Conservation (phyloP, 1,140 invertebrate species). For the Drosophila tani region DNA sequence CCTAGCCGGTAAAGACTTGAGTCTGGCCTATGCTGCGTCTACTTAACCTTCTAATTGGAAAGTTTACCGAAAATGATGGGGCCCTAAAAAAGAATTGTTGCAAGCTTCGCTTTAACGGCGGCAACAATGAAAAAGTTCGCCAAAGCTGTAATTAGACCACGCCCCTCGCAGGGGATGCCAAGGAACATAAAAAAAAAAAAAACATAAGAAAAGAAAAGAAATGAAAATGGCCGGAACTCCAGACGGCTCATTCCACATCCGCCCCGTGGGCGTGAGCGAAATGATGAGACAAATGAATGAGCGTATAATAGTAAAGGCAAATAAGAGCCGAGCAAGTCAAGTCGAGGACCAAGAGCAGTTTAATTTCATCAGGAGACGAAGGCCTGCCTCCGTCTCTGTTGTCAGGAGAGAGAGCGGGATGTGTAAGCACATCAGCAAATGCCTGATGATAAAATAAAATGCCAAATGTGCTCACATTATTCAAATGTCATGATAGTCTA, state of each 20-base stretch:
- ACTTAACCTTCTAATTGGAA: constrained; percentile 72
- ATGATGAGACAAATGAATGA: constrained; percentile 70
- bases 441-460: constrained; percentile 82
- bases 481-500: constrained; percentile 80
- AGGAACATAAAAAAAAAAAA: constrained; percentile 2
- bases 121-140: constrained; percentile 64
- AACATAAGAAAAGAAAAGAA: constrained; percentile 5
- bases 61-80: constrained; percentile 58
- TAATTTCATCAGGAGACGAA: constrained; percentile 70
- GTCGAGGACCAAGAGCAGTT: constrained; percentile 57
- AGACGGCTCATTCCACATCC: constrained; percentile 24
- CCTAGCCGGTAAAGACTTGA: constrained; percentile 6
- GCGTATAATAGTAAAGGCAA: constrained; percentile 73
- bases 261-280: constrained; percentile 42
- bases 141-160: constrained; percentile 67
- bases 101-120: constrained; percentile 53
- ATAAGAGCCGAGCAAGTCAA: constrained; percentile 57
- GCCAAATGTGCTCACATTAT: constrained; percentile 80
- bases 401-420: constrained; percentile 11
- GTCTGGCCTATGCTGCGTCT: constrained; percentile 49
- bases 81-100: constrained; percentile 52
- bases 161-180: constrained; percentile 23
- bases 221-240: constrained; percentile 27
- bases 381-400: constrained; percentile 43
- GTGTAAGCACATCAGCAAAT: constrained; percentile 73